A percentile compares a stretch with the other conserved stretches of the same genome.
Evolutionary conservation across 2,797 vertebrate genomes (phyloP).

Genomic region (Halcyon smyrnensis): DNA sequence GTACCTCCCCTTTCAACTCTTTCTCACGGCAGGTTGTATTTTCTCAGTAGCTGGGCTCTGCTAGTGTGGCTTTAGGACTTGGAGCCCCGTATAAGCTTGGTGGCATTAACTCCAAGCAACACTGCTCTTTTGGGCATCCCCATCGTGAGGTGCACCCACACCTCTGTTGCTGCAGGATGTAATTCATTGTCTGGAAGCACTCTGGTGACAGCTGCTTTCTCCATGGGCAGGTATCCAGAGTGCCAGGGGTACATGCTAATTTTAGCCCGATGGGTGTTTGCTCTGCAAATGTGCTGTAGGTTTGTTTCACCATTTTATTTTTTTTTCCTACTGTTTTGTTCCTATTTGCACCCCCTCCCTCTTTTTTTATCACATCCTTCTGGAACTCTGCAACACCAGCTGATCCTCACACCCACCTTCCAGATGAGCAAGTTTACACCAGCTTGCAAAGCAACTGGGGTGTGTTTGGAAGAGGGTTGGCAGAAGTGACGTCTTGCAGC

Average conservation of each 20-base stretch:
- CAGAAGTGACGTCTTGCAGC: neutral
- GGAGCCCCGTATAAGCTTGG: too few relatives aligned
- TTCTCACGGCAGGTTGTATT: neutral
- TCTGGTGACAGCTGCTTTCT: neutral
- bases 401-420: neutral
- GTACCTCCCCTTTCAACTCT: neutral
- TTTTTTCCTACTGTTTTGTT: neutral
- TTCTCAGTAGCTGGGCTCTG: neutral
- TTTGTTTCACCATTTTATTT: neutral
- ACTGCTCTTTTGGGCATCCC: neutral
- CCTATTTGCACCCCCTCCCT: neutral
- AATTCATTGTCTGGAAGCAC: neutral
- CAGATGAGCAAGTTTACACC: neutral
- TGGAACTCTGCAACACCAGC: neutral
- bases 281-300: neutral
- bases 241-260: neutral
- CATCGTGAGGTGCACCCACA: rapidly evolving
- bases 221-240: neutral
- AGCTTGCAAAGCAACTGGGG: neutral
- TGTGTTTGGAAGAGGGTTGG: neutral
- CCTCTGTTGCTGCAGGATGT: neutral
- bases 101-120: neutral
- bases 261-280: neutral
- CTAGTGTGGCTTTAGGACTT: neutral
- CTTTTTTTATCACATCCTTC: neutral